Base-by-base conservation (phyloP, 2,888 invertebrate species). In the Andrena bucephala region DNA sequence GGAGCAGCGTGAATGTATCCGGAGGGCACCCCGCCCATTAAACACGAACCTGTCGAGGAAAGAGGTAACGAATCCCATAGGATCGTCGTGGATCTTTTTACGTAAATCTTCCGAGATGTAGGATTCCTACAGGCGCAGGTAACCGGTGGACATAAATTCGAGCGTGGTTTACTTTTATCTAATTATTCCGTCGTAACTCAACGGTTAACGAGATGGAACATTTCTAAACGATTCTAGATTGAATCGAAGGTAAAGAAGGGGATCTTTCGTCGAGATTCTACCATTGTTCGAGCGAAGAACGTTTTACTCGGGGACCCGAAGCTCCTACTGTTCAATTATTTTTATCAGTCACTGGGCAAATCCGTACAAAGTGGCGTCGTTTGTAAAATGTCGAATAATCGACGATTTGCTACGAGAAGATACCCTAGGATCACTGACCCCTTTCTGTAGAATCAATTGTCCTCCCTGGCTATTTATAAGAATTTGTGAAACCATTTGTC, bases 1-100 rank as follows among this genome's bases (percentile, higher is more conserved):
- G 89, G 88, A 84, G 89, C 90, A 85, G 81, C 73, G 77, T 70
- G 83, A 79, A 85, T 86, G 84, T 84, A 82, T 87, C 85, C 85
- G 84, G 83, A 81, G 88, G 87, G 87, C 89, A 90, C 85, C 82
- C 89, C 90, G 90, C 86, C 90, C 89, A 88, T 89, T 84, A 87
- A 87, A 87, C 88, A 85, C 84, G 84, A 85, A 87, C 85, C 89
- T 88, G 83, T 69, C 73, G 76, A 67, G 81, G 65, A 81, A 81
- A 88, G 88, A 84, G 80, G 77, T 79, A 85, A 86, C 83, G 83
- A 84, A 83, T 77, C 68, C 74, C 68, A 54, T 59, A 66, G 73
- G 80, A 85, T 77, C 50, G 42, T 52, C 72, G 59, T 59, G 54
- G 68, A 78, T 76, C 69, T 79, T 71, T 42, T 78, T 59, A 63